Conservation (phyloP, 2,888 invertebrate genomes). For the Entomobrya proxima region DNA sequence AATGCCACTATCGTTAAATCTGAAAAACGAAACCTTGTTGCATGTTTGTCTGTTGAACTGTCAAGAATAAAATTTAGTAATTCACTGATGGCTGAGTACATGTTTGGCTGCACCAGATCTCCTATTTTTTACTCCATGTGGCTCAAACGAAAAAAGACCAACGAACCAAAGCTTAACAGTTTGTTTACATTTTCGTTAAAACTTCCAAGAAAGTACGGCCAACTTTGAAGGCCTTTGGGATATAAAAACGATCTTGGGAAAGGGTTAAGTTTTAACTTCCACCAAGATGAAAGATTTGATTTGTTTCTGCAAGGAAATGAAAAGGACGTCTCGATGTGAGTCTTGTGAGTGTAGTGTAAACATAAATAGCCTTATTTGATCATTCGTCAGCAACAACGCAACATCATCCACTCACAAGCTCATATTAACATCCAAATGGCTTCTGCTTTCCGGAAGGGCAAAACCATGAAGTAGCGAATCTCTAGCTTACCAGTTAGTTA, state of each 20-base stretch:
- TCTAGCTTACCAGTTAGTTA: no score
- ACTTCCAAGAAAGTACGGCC: constrained; percentile 6
- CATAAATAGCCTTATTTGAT: constrained; percentile 26
- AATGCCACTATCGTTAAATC: no score
- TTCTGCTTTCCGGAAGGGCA: not conserved
- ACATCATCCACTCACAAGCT: not conserved
- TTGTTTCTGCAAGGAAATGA: not conserved
- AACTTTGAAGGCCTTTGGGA: constrained; percentile 21
- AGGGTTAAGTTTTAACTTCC: not conserved
- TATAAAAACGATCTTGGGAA: constrained; percentile 2
- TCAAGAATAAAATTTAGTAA: constrained; percentile 28
- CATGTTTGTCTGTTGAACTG: constrained; percentile 9
- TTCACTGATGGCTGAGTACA: not conserved
- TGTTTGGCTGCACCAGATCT: not conserved
- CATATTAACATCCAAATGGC: not conserved
- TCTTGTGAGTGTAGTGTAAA: not conserved
- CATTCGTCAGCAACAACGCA: not conserved
- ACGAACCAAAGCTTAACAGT: constrained; percentile 8
- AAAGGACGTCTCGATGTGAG: not conserved
- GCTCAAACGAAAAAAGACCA: not conserved
- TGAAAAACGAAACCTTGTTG: constrained; percentile 1
- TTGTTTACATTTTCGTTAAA: constrained; percentile 29
- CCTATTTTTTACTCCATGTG: not conserved
- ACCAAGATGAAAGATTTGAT: not conserved
- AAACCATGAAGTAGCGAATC: not conserved